Evolutionary conservation across 2,113 vertebrate genomes (phyloP), one percentile per base, ranked within the genome.

Genomic region (Tychaedon coryphoeus): DNA sequence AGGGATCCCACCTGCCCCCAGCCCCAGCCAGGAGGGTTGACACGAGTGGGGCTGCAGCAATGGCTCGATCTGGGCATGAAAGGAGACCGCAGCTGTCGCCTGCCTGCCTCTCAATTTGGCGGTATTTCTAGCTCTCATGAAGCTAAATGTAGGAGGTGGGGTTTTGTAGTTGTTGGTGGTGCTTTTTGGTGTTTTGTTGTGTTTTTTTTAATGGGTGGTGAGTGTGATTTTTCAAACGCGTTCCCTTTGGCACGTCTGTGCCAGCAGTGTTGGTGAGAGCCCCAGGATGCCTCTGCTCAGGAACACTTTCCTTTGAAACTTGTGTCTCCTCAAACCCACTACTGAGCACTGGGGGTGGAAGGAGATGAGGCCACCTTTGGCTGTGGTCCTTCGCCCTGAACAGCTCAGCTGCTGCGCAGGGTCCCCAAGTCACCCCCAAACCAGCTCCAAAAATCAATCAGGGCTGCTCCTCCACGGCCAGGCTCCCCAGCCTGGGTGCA

Each of bases 331-430:
- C 81, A 74, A 9, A 84, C 19, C 65, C 69, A 66, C 75, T 7
- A 0, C 47, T 1, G 7, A 78, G 62, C 54, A 8, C 12, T 1
- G 2, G 5, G 2, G 16, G 8, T 66, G n/a, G 42, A 54, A 92
- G 64, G 64, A 73, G 47, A 29, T 4, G 5, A 89, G 48, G 65
- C 42, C 51, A 6, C 9, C 1, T 65, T 38, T 3, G 2, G 60
- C 3, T 0, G 4, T 10, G 5, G 3, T 53, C 60, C 56, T 77
- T 78, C 34, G 56, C 28, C 33, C 20, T 4, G 1, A 15, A 43
- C 0, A 2, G 12, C 65, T 80, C 9, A 0, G 42, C 45, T 9
- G 4, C 62, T 60, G 24, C 0, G 0, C 2, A 1, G 20, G 20
- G 28, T 70, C 36, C n/a, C 36, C 2, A 2, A 1, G 6, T 70